Evolutionary conservation across 2,888 invertebrate genomes (phyloP), one percentile per base, ranked within the genome.

Genomic region (Chydorus sphaericus): DNA sequence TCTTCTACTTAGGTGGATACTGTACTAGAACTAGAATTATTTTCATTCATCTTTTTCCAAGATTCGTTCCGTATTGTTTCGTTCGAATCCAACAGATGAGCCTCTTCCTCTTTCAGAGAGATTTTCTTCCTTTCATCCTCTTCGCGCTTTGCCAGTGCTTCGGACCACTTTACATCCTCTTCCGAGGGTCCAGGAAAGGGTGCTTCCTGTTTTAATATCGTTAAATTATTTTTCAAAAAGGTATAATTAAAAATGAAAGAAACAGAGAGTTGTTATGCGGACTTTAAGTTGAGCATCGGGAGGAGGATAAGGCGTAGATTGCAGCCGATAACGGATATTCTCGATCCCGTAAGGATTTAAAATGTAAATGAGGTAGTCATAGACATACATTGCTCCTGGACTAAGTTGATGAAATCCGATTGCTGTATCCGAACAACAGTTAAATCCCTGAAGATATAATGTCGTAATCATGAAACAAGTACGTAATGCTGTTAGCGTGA

Each of bases 351-450:
- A 75, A 18, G 77, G 93, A 58, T 89, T 77, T 60, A 97, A 73
- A 68, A 96, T 94, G 70, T 97, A 96, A 65, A 96, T 83, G 58
- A 96, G 73, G 70, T 93, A 97, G 65, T 97, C 94, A 58, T 94
- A 68, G 8, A 90, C 86, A 67, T 96, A 94, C 87, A 97, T 92
- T 70, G 85, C 80, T 65, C 86, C 81, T 0, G 91, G 86, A 16
- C 77, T 75, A 0, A 92, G 84, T 70, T 94, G 93, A 72, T 94
- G 94, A 73, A 97, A 94, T 0, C 92, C 86, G 14, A 97, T 80
- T 0, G 94, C 91, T 68, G 87, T 86, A 67, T 92, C 93, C 0
- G 91, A 90, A 68, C 91, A 92, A 66, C 91, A 91, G 63, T 85
- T 82, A 58, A 85, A 73, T 14, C 89, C 90, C 82, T 88, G 70